Base-by-base conservation (phyloP, 2,797 vertebrate species). In the Anabacerthia variegaticeps region DNA sequence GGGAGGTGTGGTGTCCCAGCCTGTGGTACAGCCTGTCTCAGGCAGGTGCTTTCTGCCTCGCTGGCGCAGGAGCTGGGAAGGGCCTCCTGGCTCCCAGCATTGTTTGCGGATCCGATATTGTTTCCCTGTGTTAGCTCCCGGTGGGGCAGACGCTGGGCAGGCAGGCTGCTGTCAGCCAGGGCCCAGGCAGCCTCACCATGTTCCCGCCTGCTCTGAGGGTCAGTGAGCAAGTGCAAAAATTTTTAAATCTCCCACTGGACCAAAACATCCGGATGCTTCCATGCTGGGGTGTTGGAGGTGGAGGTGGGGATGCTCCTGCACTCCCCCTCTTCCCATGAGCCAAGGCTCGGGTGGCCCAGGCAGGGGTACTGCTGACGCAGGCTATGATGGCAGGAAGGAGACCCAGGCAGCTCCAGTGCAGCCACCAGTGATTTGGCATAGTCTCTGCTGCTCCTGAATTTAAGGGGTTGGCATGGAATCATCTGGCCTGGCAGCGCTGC, bases 381-480 rank as follows among this genome's bases (percentile, higher is more conserved):
- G 46, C 81, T 67, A 37, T 6, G 6, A 1, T 22, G 69, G 23
- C 32, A 56, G 37, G 30, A 77, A 44, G 49, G 37, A 58, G 56
- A 41, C 62, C 28, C 0, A 0, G 30, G 49, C 0, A 0, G 24
- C 63, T 79, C 5, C 1, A 71, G 13, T 73, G 74, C 28, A 66
- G 46, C 46, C n/a, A 8, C 27, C 2, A 5, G 36, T 9, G 7
- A 83, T 61, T 78, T 2, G 0, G 14, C 10, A 4, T 69, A 19
- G 71, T 54, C 56, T 55, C 65, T 0, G 0, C 85, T 61, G 41
- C 67, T 84, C 56, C 37, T 4, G 1, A 41, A 39, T 88, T 54
- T 46, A 46, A 74, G 61, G 46, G 24, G 7, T 6, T 69, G 26
- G 23, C 15, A 32, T 21, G n/a, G 13, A 12, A 62, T 74, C 28